Evolutionary conservation across 2,797 vertebrate genomes (phyloP).

Genomic region (Graptemys geographica): DNA sequence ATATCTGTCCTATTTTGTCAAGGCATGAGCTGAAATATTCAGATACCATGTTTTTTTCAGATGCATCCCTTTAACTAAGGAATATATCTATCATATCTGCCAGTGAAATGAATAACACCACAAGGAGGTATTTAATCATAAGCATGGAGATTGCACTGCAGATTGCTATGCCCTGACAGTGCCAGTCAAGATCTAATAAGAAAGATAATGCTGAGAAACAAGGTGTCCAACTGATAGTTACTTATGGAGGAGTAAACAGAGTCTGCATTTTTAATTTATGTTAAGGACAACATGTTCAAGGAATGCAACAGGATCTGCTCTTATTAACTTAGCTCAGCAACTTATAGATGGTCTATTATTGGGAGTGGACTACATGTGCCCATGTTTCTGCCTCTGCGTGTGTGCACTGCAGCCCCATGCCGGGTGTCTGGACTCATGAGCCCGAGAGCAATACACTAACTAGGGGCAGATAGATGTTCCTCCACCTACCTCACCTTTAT

Average conservation of each 20-base stretch:
- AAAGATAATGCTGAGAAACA: constrained; percentile 39
- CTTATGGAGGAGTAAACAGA: neutral
- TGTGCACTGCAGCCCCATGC: too few species aligned
- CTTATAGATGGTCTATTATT: accelerated
- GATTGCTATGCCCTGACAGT: constrained; percentile 47
- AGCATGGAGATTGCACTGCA: constrained; percentile 46
- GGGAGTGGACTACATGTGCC: too few species aligned
- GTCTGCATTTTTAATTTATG: constrained; percentile 16
- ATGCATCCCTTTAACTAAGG: constrained; percentile 26
- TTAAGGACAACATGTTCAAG: neutral
- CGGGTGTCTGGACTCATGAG: too few species aligned
- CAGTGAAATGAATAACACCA: constrained; percentile 53
- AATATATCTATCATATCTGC: constrained; percentile 59
- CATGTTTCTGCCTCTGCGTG: too few species aligned
- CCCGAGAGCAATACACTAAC: too few species aligned
- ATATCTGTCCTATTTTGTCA: constrained; percentile 44
- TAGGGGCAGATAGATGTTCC: too few species aligned
- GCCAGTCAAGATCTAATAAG: constrained; percentile 45
- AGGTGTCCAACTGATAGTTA: neutral
- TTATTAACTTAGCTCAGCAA: neutral
- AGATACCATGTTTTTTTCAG: constrained; percentile 17
- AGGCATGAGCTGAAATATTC: constrained; percentile 54
- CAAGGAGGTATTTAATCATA: constrained; percentile 52
- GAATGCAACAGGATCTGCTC: neutral
- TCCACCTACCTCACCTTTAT: neutral